phyloP scores from a whole-genome alignment of 2,113 vertebrate genomes.

The Danio rerio region GRCz12tu NC_133198.1:24480501-24481000 shows the following conservation, averaged over 20 bases:
- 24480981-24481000: too few relatives aligned
- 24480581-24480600: neutral
- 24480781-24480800: constrained; percentile 88
- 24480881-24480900: neutral
- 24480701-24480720: constrained; percentile 88
- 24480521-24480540: too few relatives aligned
- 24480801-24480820: constrained; percentile 67
- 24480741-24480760: constrained; percentile 82
- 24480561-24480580: neutral
- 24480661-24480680: constrained; percentile 82
- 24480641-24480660: constrained; percentile 84
- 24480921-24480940: too few relatives aligned
- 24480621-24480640: constrained; percentile 86
- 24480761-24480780: constrained; percentile 86
- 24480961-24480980: too few relatives aligned
- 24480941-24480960: neutral
- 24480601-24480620: neutral
- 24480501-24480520: too few relatives aligned
- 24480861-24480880: constrained; percentile 12
- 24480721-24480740: constrained; percentile 88
- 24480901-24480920: neutral
- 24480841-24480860: neutral
- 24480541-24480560: neutral
- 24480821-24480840: neutral
- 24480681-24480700: constrained; percentile 80